phyloP scores from a whole-genome alignment of 2,113 vertebrate species.

The Circaetus cinerascens region DNA sequence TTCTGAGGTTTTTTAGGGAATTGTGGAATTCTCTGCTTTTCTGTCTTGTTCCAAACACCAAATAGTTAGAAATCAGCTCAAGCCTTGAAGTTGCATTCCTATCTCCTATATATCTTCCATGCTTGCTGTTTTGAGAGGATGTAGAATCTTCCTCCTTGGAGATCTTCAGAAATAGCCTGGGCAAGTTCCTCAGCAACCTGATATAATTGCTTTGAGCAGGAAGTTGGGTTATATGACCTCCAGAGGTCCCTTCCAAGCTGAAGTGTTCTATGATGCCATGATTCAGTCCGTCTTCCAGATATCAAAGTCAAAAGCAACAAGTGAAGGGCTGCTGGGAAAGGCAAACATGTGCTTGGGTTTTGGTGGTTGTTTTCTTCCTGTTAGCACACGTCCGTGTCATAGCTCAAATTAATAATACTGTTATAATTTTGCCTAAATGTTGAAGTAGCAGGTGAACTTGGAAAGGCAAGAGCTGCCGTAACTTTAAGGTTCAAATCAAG shows the following conservation, averaged over 20 bases:
- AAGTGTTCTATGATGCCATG: accelerated
- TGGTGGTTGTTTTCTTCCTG: not conserved
- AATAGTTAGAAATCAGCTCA: not conserved
- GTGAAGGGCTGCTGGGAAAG: not conserved
- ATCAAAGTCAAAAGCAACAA: not conserved
- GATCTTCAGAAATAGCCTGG: not conserved
- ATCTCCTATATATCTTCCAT: not conserved
- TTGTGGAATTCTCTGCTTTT: not conserved
- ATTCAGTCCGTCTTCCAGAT: not conserved
- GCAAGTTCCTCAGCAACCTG: not conserved
- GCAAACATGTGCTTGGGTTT: not conserved
- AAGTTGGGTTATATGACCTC: not conserved
- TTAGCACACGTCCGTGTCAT: not conserved
- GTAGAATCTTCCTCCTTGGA: not conserved
- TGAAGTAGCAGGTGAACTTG: not conserved
- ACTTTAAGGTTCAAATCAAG: not conserved
- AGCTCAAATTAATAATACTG: not conserved
- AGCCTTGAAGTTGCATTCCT: not conserved
- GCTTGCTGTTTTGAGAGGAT: not conserved
- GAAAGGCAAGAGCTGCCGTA: not conserved
- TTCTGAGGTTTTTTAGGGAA: not conserved
- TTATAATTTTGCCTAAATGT: not conserved
- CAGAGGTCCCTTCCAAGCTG: not conserved
- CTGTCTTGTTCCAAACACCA: not conserved
- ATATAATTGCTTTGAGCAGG: not conserved